Base-by-base conservation (phyloP, 2,888 invertebrate species). In the Apamea epomidion region DNA sequence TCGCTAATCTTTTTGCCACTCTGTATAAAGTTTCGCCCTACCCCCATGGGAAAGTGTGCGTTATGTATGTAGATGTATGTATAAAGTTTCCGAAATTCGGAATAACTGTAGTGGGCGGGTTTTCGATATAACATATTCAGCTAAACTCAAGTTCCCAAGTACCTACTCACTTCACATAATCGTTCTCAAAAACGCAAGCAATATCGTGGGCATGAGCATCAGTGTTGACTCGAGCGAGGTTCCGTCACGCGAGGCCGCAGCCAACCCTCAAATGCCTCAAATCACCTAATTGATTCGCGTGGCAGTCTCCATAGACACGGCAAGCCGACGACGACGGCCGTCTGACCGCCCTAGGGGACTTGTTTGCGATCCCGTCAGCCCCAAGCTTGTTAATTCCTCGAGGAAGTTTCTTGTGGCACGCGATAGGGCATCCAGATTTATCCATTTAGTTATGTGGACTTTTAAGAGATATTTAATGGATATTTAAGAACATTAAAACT, bases 251-350 rank as follows among this genome's bases (percentile, higher is more conserved):
- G 84, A 94, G 88, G 86, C 89, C 90, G 87, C 91, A 91, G 89
- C 82, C 78, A 71, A 84, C 87, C 85, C 85, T 87, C 87, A 78
- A 85, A 86, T 85, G 92, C 91, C 92, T 94, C 94, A 93, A 94
- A 94, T 94, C 91, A 93, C 92, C 92, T 94, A 94, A 95, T 94
- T 94, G 95, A 93, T 93, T 94, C 90, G 92, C 92, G 92, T 94
- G 92, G 92, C 88, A 89, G 90, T 89, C 90, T 92, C 89, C 91
- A 91, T 88, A 92, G 90, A 85, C 84, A 79, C 90, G 87, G 84
- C 86, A 83, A 85, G 85, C 84, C 82, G 71, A 67, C 74, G 71
- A 69, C 74, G 68, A 73, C 74, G 81, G 64, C 54, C 87, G 89
- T 90, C 80, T 78, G 80, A 65, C 77, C 84, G 80, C 87, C 93